phyloP scores from a whole-genome alignment of 2,113 vertebrate species.

The Atlantisia rogersi region DNA sequence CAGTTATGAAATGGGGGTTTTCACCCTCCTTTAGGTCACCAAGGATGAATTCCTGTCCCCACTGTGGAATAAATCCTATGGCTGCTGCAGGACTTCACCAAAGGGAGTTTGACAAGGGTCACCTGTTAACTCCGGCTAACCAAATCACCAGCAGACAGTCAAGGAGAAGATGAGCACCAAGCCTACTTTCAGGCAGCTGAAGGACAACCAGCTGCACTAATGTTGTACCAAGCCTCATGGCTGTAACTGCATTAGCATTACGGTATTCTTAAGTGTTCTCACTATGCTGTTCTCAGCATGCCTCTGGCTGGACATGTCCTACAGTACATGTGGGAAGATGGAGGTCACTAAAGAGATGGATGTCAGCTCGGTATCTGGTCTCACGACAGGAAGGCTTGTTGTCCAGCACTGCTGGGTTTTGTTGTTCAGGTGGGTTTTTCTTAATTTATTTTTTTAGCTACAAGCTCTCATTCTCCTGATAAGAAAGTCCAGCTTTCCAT shows the following conservation, averaged over 20 bases:
- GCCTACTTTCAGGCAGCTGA: neutral
- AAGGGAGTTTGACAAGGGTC: neutral
- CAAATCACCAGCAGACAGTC: neutral
- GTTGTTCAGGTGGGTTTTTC: no score
- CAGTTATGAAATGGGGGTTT: neutral
- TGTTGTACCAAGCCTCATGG: neutral
- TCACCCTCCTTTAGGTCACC: neutral
- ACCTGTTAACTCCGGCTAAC: neutral
- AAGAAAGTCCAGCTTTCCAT: neutral
- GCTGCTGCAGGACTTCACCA: neutral
- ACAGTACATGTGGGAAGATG: rapidly evolving
- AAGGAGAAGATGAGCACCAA: rapidly evolving
- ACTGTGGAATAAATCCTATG: neutral
- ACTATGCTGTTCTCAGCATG: neutral
- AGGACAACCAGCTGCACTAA: neutral
- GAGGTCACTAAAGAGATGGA: neutral
- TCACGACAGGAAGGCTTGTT: neutral
- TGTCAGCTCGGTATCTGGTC: neutral
- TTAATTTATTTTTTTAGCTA: neutral
- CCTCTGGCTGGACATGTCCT: neutral
- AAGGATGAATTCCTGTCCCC: neutral
- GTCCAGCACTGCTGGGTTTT: neutral
- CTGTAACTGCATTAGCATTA: rapidly evolving
- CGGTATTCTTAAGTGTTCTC: neutral
- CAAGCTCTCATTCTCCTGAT: neutral